Evolutionary conservation across 2,888 invertebrate species (phyloP).

Genomic region (Proisotoma minuta): DNA sequence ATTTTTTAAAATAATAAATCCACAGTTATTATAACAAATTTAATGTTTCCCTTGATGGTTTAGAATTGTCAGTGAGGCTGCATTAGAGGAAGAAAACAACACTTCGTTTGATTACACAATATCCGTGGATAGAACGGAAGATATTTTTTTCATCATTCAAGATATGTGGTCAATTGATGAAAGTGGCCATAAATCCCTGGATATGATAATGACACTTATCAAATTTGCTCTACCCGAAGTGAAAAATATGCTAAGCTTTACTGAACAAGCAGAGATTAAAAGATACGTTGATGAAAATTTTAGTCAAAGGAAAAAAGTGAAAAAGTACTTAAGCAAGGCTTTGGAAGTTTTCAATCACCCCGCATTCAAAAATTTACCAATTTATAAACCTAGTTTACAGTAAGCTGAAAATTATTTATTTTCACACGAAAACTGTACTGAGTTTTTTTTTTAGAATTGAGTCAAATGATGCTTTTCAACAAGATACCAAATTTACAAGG

Average conservation of each 20-base stretch:
- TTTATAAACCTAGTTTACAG: too few species aligned
- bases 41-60: too few species aligned
- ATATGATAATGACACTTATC: constrained; percentile 11
- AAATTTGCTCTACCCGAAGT: not conserved
- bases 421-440: too few species aligned
- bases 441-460: too few species aligned
- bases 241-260: constrained; percentile 6
- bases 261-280: constrained; percentile 5
- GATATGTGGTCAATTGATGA: constrained; percentile 16
- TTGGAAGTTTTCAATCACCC: constrained; percentile 15
- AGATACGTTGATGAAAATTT: constrained; percentile 14
- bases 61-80: constrained; percentile 21
- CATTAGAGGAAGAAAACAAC: constrained; percentile 15
- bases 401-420: too few species aligned
- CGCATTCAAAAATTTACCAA: constrained; percentile 13
- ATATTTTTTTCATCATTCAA: constrained; percentile 21
- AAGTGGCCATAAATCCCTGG: constrained; percentile 1
- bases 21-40: too few species aligned
- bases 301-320: constrained; percentile 13
- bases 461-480: too few species aligned
- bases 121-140: constrained; percentile 23
- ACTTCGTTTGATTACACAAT: constrained; percentile 27
- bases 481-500: too few species aligned
- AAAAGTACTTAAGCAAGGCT: constrained; percentile 15
- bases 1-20: too few species aligned